These are phyloP conservation scores for Apamea anceps DNA, from an alignment of 2,888 invertebrate species.

Conservation along the genomic window DNA sequence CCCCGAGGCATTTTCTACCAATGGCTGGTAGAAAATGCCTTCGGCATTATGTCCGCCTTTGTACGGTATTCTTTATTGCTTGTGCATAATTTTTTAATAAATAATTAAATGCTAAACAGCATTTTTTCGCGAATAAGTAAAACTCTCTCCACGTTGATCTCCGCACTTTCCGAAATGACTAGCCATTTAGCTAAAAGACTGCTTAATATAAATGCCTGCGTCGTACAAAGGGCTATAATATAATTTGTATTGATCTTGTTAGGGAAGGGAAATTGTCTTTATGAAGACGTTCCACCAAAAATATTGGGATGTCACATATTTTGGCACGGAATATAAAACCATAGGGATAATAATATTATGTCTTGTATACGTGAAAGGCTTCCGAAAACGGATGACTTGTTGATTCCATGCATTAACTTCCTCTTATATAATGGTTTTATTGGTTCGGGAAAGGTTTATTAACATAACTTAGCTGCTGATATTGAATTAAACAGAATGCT, in stretches of 20 bases:
- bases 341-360: conserved; percentile 5
- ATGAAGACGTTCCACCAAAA: conserved; percentile 13
- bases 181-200: not conserved
- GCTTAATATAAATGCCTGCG: not conserved
- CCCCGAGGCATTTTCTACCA: too few relatives aligned
- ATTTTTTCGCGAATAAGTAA: not conserved
- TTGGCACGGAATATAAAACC: conserved; percentile 14
- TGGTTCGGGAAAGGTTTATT: not conserved
- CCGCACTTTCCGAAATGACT: not conserved
- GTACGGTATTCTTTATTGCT: too few relatives aligned
- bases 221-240: conserved; percentile 11
- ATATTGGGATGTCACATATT: conserved; percentile 20
- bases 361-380: conserved; percentile 7
- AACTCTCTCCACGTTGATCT: not conserved
- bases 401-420: not conserved
- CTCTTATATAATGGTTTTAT: conserved; percentile 18
- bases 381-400: conserved; percentile 4
- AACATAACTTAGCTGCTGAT: not conserved
- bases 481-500: not conserved
- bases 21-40: too few relatives aligned
- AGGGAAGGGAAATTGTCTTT: conserved; percentile 13
- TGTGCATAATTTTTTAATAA: too few relatives aligned
- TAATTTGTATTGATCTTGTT: conserved; percentile 39
- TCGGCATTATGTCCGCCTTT: too few relatives aligned
- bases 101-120: not conserved